Evolutionary conservation across 1,140 invertebrate species (phyloP).

Genomic region (Yoshiicerus persimilis): DNA sequence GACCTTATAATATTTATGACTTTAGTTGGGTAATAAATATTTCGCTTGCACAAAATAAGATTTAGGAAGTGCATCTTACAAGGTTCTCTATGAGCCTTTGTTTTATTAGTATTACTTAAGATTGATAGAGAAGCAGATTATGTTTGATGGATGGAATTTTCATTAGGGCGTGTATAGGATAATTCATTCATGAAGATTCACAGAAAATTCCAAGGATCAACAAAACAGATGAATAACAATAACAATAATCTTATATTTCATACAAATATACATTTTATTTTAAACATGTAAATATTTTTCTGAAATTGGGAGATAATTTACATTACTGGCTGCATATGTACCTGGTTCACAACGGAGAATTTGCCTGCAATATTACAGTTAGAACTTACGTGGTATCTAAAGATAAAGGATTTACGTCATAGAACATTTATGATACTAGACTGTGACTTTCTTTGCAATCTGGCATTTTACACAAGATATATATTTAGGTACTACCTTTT

Average conservation of each 20-base stretch:
- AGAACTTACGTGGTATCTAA: neutral
- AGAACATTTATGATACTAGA: too few relatives aligned
- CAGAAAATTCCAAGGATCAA: neutral
- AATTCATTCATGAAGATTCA: neutral
- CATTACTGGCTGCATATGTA: too few relatives aligned
- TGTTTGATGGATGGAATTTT: neutral
- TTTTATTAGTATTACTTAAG: too few relatives aligned
- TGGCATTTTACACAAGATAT: too few relatives aligned
- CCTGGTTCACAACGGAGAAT: too few relatives aligned
- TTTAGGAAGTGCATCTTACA: too few relatives aligned
- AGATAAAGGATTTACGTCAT: neutral
- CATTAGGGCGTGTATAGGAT: neutral
- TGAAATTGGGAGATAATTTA: neutral
- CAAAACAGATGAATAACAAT: neutral
- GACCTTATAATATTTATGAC: too few relatives aligned
- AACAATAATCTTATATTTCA: neutral
- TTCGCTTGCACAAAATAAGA: too few relatives aligned
- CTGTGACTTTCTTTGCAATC: neutral
- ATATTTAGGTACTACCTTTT: too few relatives aligned
- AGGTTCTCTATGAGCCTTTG: too few relatives aligned
- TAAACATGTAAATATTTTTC: neutral
- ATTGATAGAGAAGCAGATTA: neutral
- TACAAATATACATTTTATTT: neutral
- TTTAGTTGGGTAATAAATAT: too few relatives aligned
- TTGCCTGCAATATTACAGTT: neutral